Conservation (phyloP, 2,113 vertebrate genomes). For the Xiphias gladius region DNA sequence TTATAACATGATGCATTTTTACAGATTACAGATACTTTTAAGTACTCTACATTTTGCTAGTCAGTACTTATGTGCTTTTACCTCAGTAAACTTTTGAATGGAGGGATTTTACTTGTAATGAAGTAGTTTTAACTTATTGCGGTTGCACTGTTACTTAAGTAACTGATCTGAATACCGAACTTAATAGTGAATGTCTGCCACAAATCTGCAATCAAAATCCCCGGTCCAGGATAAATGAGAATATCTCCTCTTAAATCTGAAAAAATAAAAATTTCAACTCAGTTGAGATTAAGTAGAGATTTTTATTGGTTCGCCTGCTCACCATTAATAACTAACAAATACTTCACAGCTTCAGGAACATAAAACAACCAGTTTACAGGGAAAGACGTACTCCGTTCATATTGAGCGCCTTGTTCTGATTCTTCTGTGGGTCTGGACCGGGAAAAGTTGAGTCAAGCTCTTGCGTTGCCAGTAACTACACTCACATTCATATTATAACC, state of each 20-base stretch:
- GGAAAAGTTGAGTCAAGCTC: not conserved
- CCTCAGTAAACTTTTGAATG: not conserved
- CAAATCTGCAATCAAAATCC: too few relatives aligned
- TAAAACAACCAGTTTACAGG: too few relatives aligned
- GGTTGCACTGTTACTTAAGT: not conserved
- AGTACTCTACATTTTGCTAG: too few relatives aligned
- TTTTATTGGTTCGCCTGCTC: not conserved
- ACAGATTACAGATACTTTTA: too few relatives aligned
- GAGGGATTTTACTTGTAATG: not conserved
- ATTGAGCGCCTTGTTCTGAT: not conserved
- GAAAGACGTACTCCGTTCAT: too few relatives aligned
- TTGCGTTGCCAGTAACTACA: not conserved
- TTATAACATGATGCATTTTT: too few relatives aligned
- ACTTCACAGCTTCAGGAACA: too few relatives aligned
- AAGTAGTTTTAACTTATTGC: not conserved
- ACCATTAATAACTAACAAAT: too few relatives aligned
- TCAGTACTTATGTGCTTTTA: not conserved
- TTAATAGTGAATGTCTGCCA: not conserved
- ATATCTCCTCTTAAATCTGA: not conserved
- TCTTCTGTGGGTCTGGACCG: not conserved
- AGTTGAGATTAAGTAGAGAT: too few relatives aligned
- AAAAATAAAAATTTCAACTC: too few relatives aligned
- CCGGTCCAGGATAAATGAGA: too few relatives aligned
- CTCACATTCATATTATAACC: slow-evolving; percentile 21
- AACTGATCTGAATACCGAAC: not conserved